phyloP scores from a whole-genome alignment of 2,113 vertebrate genomes.

The Casuarius casuarius region DNA sequence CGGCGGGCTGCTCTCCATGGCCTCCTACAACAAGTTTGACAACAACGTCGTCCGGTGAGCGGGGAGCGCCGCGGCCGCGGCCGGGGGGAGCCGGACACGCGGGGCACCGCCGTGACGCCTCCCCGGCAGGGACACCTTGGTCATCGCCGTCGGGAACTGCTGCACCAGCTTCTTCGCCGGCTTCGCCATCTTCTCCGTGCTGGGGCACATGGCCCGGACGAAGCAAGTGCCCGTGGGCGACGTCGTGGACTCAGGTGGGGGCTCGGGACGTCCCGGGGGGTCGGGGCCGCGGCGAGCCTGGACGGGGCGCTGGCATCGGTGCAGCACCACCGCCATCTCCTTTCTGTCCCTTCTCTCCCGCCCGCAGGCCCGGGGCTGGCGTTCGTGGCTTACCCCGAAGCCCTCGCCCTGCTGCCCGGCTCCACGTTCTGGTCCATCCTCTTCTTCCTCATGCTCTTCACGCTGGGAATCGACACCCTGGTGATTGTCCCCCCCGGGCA shows the following conservation, averaged over 20 bases:
- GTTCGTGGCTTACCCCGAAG: slow-evolving; percentile 92
- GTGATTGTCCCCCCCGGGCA: background rate
- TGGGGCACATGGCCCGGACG: slow-evolving; percentile 89
- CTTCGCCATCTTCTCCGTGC: slow-evolving; percentile 93
- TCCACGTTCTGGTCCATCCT: slow-evolving; percentile 90
- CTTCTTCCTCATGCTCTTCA: slow-evolving; percentile 94
- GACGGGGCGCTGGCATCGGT: no score
- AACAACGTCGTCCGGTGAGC: slow-evolving; percentile 78
- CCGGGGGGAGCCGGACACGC: rapidly evolving
- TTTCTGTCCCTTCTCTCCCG: rapidly evolving
- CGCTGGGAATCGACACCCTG: slow-evolving; percentile 87
- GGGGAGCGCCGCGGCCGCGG: rapidly evolving
- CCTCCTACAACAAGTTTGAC: slow-evolving; percentile 92
- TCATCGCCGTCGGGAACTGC: slow-evolving; percentile 90
- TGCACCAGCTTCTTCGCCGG: slow-evolving; percentile 90
- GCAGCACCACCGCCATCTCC: background rate
- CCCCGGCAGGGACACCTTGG: slow-evolving; percentile 87
- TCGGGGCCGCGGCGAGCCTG: no score
- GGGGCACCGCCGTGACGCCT: background rate
- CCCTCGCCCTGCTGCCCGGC: slow-evolving; percentile 89
- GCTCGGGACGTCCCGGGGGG: background rate
- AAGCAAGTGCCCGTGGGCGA: slow-evolving; percentile 85
- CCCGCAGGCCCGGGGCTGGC: slow-evolving; percentile 87
- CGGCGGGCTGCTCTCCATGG: slow-evolving; percentile 93
- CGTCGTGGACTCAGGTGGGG: slow-evolving; percentile 72